Base-by-base conservation (phyloP, 2,888 invertebrate genomes). In the Dicyrtomina minuta region DNA sequence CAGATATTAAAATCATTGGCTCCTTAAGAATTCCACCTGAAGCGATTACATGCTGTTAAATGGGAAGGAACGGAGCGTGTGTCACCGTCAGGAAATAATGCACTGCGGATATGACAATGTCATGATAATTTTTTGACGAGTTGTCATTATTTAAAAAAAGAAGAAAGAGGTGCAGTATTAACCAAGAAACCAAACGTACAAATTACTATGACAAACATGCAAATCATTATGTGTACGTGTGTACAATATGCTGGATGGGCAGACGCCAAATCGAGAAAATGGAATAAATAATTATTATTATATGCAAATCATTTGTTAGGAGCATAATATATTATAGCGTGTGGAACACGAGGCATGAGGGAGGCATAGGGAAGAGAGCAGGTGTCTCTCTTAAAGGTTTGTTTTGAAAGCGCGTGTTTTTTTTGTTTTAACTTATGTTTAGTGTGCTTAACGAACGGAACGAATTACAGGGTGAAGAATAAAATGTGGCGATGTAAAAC, bases 381-480 rank as follows among this genome's bases (percentile, higher is more conserved):
- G 62, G 62, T 62, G 62, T 62, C 49, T 62, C 24, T 49, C 27
- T 56, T n/a, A 56, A 27, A 5, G 33, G 24, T 33, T 22, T 49
- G 49, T 49, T 46, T n/a, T 46, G 56, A 20, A 56, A 13, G 56
- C 2, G 6, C 33, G n/a, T n/a, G n/a, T n/a, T n/a, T 62, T 17
- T 62, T 62, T 46, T 58, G 58, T 58, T 62, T 26, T 39, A 15
- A n/a, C 58, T 4, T 27, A 1, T 41, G 8, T 41, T 60, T 44
- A 43, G 43, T 60, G 44, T 60, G 44, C n/a, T 20, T 60, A 66
- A 66, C 58, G 58, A 46, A 46, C 20, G 66, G 66, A 59, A 59
- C 58, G 49, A 58, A 58, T 39, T 59, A 39, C 24, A 2, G 55
- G 53, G 39, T 39, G 39, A 33, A 24, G 58, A 41, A 46, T 46